Evolutionary conservation across 2,797 vertebrate genomes (phyloP).

Genomic region (Poecilia velifera): DNA sequence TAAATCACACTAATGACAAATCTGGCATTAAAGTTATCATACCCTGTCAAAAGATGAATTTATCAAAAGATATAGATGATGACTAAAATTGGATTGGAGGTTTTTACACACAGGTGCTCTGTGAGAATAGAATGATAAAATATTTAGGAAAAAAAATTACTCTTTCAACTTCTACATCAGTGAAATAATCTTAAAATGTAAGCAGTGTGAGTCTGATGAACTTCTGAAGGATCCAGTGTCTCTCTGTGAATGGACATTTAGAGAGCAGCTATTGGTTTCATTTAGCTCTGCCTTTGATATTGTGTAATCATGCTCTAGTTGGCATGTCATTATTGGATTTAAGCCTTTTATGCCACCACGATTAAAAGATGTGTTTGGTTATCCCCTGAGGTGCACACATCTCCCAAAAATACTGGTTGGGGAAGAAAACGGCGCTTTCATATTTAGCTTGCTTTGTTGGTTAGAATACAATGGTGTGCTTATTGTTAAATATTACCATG

Average conservation of each 20-base stretch:
- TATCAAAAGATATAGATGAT: constrained; percentile 3
- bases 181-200: neutral
- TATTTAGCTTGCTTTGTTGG: constrained; percentile 1
- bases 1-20: neutral
- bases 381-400: constrained; percentile 25
- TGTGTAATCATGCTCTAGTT: constrained; percentile 67
- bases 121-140: neutral
- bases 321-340: constrained; percentile 53
- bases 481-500: neutral
- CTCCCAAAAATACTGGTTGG: constrained; percentile 42
- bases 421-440: constrained; percentile 7
- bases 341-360: constrained; percentile 44
- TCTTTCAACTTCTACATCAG: neutral
- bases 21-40: neutral
- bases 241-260: constrained; percentile 33
- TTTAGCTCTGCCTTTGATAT: constrained; percentile 51
- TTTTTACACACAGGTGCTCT: constrained; percentile 16
- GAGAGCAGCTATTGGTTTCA: constrained; percentile 32
- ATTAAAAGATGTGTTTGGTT: constrained; percentile 49
- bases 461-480: neutral
- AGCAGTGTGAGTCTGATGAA: neutral
- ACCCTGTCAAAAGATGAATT: constrained; percentile 14
- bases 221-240: neutral
- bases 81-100: constrained; percentile 16
- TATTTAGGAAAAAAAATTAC: neutral